Percentiles rank a stretch among this genome's conserved stretches.
Evolutionary conservation across 2,113 vertebrate genomes (phyloP).

Genomic region (Eretmochelys imbricata): DNA sequence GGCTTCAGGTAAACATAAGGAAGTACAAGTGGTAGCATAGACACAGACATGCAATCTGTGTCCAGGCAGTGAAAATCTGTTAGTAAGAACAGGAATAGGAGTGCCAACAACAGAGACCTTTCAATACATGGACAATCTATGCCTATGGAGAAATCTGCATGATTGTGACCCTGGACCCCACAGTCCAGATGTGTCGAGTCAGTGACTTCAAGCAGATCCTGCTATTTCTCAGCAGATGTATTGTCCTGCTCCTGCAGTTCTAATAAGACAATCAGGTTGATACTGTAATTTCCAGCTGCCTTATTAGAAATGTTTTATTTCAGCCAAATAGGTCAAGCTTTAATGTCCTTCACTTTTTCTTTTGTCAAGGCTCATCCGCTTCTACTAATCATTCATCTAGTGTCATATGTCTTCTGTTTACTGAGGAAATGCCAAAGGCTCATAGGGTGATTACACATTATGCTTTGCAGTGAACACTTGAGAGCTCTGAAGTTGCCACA

Average conservation of each 20-base stretch:
- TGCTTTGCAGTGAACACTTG: not conserved
- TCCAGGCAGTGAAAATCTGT: not conserved
- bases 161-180: not conserved
- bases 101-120: not conserved
- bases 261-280: not conserved
- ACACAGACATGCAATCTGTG: not conserved
- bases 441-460: not conserved
- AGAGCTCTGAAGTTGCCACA: not conserved
- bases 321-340: not conserved
- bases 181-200: not conserved
- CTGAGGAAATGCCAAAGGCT: not conserved
- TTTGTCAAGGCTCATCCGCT: not conserved
- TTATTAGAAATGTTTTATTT: not conserved
- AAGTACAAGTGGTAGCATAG: not conserved
- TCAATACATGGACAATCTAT: not conserved
- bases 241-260: not conserved
- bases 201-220: not conserved
- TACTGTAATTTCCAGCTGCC: not conserved
- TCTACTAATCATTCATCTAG: not conserved
- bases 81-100: not conserved
- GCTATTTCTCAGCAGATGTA: not conserved
- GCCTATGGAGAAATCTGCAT: not conserved
- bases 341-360: not conserved
- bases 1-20: not conserved
- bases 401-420: not conserved